Evolutionary conservation across 2,113 vertebrate genomes (phyloP).

Genomic region (Serilophus lunatus): DNA sequence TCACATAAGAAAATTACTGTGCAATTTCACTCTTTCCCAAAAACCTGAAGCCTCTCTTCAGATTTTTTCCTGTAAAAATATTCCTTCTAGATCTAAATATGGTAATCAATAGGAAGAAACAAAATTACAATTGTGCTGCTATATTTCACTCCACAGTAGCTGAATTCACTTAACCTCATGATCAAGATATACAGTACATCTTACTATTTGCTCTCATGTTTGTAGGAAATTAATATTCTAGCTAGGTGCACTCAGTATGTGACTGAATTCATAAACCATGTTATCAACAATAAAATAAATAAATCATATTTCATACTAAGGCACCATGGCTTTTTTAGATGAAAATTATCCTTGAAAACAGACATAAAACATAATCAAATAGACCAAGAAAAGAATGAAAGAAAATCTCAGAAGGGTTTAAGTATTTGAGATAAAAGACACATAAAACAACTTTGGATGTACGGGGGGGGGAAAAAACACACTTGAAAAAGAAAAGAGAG

Average conservation of each 20-base stretch:
- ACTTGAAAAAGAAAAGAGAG: neutral
- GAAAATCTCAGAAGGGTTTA: conserved; percentile 38
- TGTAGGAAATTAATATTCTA: conserved; percentile 50
- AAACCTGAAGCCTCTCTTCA: neutral
- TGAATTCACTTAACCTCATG: neutral
- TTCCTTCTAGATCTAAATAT: neutral
- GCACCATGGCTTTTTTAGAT: neutral
- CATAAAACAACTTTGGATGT: neutral
- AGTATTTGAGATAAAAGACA: conserved; percentile 34
- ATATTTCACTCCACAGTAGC: neutral
- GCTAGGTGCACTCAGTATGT: neutral
- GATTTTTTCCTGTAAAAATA: neutral
- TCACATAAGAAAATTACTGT: neutral
- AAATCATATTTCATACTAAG: conserved; percentile 45
- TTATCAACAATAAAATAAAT: conserved; percentile 44
- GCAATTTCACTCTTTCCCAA: neutral
- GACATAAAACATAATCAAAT: conserved; percentile 50
- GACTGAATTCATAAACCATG: neutral
- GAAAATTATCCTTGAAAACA: conserved; percentile 40
- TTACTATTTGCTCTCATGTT: neutral
- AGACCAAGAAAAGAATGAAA: conserved; percentile 28
- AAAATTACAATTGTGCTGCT: neutral
- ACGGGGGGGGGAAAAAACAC: neutral
- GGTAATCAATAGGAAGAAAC: neutral
- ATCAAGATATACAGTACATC: neutral